These are phyloP conservation scores for Dendroctonus ponderosae DNA, from an alignment of 1,140 invertebrate species.

Conservation along the genomic window DNA sequence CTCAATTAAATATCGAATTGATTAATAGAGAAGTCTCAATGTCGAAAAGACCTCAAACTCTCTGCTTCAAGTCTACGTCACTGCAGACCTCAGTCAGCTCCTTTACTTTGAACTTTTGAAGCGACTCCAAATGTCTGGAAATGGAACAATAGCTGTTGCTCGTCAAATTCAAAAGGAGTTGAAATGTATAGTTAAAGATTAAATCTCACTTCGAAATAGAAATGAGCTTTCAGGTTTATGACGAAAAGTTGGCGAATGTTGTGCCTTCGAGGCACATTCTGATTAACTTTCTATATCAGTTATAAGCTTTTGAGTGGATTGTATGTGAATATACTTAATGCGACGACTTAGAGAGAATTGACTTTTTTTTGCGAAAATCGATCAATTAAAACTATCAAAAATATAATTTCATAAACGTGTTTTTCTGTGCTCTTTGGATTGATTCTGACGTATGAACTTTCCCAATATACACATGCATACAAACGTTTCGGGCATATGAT, in stretches of 20 bases:
- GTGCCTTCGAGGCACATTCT: neutral
- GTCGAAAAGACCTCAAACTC: constrained; percentile 9
- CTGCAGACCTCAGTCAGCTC: neutral
- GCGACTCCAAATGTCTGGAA: neutral
- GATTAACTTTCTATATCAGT: neutral
- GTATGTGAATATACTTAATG: neutral
- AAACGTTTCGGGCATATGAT: too few relatives aligned
- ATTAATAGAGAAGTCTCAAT: constrained; percentile 10
- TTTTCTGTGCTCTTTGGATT: too few relatives aligned
- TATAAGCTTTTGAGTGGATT: neutral
- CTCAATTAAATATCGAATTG: constrained; percentile 12
- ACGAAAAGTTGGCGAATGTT: neutral
- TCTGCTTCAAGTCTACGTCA: neutral
- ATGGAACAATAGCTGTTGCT: neutral
- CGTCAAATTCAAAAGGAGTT: neutral
- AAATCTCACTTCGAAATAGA: neutral
- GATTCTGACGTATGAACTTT: too few relatives aligned
- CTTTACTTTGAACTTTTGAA: constrained; percentile 4
- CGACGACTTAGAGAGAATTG: too few relatives aligned
- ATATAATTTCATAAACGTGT: too few relatives aligned
- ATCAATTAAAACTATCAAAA: too few relatives aligned
- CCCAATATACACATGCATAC: too few relatives aligned
- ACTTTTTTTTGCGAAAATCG: too few relatives aligned
- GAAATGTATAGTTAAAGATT: neutral
- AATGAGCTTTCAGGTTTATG: neutral